Evolutionary conservation across 1,140 invertebrate genomes (phyloP).

Genomic region (Caerostris extrusa): DNA sequence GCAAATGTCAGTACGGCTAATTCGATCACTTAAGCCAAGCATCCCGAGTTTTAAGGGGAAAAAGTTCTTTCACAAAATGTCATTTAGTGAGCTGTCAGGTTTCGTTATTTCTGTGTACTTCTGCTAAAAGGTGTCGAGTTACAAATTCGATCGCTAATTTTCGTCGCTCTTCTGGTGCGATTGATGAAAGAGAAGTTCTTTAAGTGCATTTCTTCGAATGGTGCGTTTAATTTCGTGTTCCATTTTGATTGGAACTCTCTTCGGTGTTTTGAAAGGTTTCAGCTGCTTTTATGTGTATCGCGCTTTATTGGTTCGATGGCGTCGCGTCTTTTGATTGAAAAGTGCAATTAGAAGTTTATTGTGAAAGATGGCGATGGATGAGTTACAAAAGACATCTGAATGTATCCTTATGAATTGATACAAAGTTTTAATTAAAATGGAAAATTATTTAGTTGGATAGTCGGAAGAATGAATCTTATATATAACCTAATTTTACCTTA

Average conservation of each 20-base stretch:
- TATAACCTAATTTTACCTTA: too few relatives aligned
- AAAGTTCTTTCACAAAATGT: neutral
- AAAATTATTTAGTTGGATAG: too few relatives aligned
- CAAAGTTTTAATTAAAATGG: too few relatives aligned
- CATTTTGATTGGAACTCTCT: neutral
- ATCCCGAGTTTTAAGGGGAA: neutral
- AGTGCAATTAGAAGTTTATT: neutral
- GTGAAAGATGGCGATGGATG: neutral
- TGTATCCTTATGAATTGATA: too few relatives aligned
- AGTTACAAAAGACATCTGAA: neutral
- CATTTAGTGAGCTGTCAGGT: conserved; percentile 49
- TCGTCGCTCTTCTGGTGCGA: neutral
- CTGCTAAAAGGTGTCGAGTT: conserved; percentile 32
- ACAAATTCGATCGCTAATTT: conserved; percentile 49
- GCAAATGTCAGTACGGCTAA: conserved; percentile 44
- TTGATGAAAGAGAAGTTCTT: conserved; percentile 44
- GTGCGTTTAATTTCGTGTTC: neutral
- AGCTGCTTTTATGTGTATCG: neutral
- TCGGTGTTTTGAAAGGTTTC: neutral
- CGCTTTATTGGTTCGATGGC: neutral
- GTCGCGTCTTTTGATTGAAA: neutral
- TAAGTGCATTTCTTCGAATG: neutral
- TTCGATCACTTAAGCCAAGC: conserved; percentile 40
- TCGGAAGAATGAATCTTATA: too few relatives aligned
- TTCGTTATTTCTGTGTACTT: neutral